Evolutionary conservation across 2,888 invertebrate species (phyloP), one percentile per base, ranked within the genome.

Genomic region (Oxystoma pomonae): DNA sequence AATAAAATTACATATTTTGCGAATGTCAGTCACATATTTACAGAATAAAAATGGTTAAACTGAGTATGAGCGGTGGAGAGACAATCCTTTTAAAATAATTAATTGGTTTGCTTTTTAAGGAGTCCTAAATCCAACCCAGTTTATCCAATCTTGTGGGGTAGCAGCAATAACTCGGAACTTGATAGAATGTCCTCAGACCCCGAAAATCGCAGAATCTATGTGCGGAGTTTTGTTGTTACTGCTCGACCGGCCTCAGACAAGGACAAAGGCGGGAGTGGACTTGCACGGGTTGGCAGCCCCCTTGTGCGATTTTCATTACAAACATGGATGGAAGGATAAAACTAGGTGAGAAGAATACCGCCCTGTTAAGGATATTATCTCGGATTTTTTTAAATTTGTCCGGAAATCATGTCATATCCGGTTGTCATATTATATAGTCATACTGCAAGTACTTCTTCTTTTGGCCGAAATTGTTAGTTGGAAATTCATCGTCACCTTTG

Each of bases 231-330:
- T 98, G 50, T 82, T 98, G 58, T 90, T 91, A 77, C 84, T 96
- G 61, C 83, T 96, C 57, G 93, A 95, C 79, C 89, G 89, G 78
- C 96, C 96, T 0, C 83, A 86, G 52, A 92, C 94, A 1, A 84
- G 97, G 61, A 83, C 85, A 70, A 85, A 86, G 60, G 90, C 91
- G 16, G 86, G 87, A 49, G 86, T 95, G 21, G 91, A 95, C 77
- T 85, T 97, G 63, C 87, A 94, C 78, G 91, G 91, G 78, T 85
- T 98, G 58, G 89, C 94, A 63, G 94, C 96, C 16, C 96, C 97
- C 0, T 95, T 96, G 78, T 96, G 96, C 75, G 97, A 97, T 81
- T 90, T 94, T 76, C 94, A 94, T 77, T 88, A 88, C 77, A 83
- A 88, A 66, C 84, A 88, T 63, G 86, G 87, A 20, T 90, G 89